phyloP scores from a whole-genome alignment of 2,797 vertebrate species.

The Tarsius wallacei region DNA sequence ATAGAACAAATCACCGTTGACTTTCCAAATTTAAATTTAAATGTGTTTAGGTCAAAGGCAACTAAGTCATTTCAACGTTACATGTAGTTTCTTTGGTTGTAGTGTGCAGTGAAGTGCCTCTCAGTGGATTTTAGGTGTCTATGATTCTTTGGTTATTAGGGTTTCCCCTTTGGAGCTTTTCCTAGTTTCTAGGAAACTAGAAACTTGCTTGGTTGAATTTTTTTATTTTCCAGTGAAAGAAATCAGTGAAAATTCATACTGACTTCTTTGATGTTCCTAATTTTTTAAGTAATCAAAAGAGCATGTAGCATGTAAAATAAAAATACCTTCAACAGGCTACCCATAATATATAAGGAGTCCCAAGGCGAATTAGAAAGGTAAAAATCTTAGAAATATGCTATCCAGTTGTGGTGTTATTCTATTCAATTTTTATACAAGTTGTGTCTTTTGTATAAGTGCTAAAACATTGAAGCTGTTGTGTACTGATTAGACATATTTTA shows the following conservation, averaged over 20 bases:
- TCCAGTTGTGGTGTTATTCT: conserved; percentile 57
- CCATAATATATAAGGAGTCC: conserved; percentile 69
- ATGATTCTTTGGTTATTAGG: conserved; percentile 25
- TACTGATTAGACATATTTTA: conserved; percentile 74
- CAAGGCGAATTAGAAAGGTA: conserved; percentile 56
- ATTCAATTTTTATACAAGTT: conserved; percentile 70
- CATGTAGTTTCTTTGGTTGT: neutral
- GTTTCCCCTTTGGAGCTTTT: conserved; percentile 28
- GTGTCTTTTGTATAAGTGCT: conserved; percentile 61
- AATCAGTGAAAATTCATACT: conserved; percentile 66
- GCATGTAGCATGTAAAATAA: neutral
- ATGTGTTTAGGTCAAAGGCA: neutral
- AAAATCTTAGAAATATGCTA: conserved; percentile 64
- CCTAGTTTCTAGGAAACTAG: conserved; percentile 61
- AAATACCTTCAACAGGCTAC: conserved; percentile 34
- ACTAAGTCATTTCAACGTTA: conserved; percentile 11
- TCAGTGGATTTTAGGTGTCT: neutral
- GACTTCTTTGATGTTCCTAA: conserved; percentile 28
- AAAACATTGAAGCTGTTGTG: conserved; percentile 62
- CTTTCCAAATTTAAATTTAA: conserved; percentile 67
- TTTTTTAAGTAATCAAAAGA: conserved; percentile 68
- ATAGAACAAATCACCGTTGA: conserved; percentile 35
- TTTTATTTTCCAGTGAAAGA: conserved; percentile 69
- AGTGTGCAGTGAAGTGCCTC: neutral
- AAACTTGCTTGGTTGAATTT: conserved; percentile 58